Percentiles rank a stretch among this genome's conserved stretches.
Evolutionary conservation across 2,113 vertebrate species (phyloP).

Genomic region (Psammodynastes pulverulentus): DNA sequence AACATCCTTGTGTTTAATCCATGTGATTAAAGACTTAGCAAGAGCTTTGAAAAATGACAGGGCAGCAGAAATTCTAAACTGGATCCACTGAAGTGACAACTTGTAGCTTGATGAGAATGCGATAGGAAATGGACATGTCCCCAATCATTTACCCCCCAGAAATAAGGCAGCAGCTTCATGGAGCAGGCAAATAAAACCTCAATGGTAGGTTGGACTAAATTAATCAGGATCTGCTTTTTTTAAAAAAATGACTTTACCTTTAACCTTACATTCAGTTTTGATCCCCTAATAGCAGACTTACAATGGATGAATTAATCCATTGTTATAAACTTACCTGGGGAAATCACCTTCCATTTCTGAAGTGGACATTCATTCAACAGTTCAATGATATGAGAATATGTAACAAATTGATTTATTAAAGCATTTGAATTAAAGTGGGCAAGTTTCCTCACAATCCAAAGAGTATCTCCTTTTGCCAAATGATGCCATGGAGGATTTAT

Average conservation of each 20-base stretch:
- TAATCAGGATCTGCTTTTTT: not conserved
- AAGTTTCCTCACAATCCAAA: not conserved
- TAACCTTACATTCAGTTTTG: not conserved
- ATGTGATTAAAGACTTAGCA: not conserved
- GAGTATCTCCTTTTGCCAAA: not conserved
- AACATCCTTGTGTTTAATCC: not conserved
- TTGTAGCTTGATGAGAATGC: not conserved
- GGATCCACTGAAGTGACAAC: not conserved
- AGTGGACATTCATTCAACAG: not conserved
- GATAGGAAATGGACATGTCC: not conserved
- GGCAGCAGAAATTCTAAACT: not conserved
- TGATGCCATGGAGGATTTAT: not conserved
- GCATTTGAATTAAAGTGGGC: not conserved
- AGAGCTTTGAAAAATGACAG: not conserved
- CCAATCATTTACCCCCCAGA: too few relatives aligned
- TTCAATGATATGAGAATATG: not conserved
- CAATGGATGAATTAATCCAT: not conserved
- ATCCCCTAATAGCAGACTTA: not conserved
- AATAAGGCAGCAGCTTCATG: not conserved
- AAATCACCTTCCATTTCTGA: not conserved
- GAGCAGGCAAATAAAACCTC: not conserved
- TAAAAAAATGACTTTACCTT: not conserved
- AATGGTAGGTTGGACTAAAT: not conserved
- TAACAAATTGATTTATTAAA: not conserved
- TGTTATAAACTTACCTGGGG: not conserved